A percentile compares a stretch with the other conserved stretches of the same genome.
phyloP scores from a whole-genome alignment of 2,888 invertebrate species.

The Tachina grossa region DNA sequence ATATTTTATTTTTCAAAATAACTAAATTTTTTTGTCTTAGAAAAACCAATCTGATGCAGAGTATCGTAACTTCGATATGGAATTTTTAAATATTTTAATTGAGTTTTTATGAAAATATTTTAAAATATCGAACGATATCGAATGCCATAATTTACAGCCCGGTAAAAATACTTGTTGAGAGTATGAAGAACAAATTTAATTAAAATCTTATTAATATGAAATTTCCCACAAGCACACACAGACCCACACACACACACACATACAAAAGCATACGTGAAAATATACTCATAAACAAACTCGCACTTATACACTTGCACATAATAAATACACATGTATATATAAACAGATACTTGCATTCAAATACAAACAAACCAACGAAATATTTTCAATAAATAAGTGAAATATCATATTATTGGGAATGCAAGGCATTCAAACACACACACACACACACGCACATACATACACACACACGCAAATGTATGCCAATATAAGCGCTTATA shows the following conservation, averaged over 20 bases:
- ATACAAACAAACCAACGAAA: constrained; percentile 56
- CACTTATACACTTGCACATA: background rate
- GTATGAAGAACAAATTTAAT: constrained; percentile 15
- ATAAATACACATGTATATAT: constrained; percentile 41
- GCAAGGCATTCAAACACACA: constrained; percentile 28
- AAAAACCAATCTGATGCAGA: too few species aligned
- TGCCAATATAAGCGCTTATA: background rate
- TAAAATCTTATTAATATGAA: constrained; percentile 34
- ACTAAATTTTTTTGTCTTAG: too few species aligned
- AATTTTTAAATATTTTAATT: too few species aligned
- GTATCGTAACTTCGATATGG: too few species aligned
- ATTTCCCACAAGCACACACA: constrained; percentile 45
- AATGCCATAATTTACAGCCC: background rate
- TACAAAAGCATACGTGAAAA: background rate
- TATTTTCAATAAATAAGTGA: constrained; percentile 72
- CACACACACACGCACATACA: background rate
- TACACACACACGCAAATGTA: too few species aligned
- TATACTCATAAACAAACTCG: constrained; percentile 32
- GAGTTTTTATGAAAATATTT: too few species aligned
- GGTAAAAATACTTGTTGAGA: background rate
- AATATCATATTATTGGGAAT: constrained; percentile 70
- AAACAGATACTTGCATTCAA: constrained; percentile 47
- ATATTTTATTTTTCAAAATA: too few species aligned
- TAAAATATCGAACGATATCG: too few species aligned
- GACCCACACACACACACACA: background rate